phyloP scores from a whole-genome alignment of 2,797 vertebrate species.

The Sebastes nivosus region DNA sequence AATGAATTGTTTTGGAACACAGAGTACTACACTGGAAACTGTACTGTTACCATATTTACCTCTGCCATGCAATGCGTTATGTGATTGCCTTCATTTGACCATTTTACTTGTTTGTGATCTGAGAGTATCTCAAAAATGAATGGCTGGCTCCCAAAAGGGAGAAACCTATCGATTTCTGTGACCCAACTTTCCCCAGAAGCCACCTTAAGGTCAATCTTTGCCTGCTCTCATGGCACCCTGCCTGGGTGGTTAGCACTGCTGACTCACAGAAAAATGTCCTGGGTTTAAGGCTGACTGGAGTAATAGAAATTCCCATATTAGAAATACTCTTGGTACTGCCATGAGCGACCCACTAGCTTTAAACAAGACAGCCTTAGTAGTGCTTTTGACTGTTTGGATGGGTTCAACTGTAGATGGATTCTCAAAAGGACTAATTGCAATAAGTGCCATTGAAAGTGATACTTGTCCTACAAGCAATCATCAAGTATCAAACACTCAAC shows the following conservation, averaged over 20 bases:
- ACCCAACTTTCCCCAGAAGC: constrained; percentile 45
- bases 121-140: constrained; percentile 22
- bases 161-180: constrained; percentile 62
- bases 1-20: constrained; percentile 20
- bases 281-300: constrained; percentile 1
- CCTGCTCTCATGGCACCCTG: constrained; percentile 38
- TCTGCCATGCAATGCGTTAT: background rate
- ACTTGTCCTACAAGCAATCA: constrained; percentile 11
- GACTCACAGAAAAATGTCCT: constrained; percentile 26
- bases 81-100: constrained; percentile 21
- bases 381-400: constrained; percentile 12
- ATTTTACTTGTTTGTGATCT: constrained; percentile 5
- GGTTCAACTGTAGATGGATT: constrained; percentile 15
- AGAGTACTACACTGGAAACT: background rate
- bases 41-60: background rate
- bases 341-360: background rate
- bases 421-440: constrained; percentile 2
- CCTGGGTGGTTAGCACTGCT: constrained; percentile 49
- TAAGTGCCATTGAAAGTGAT: constrained; percentile 20
- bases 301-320: no score
- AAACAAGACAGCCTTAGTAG: background rate
- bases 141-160: constrained; percentile 35
- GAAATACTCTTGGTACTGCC: background rate
- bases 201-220: constrained; percentile 46
- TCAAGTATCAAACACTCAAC: constrained; percentile 4